Evolutionary conservation across 2,888 invertebrate species (phyloP).

Genomic region (Lochmaea crataegi): DNA sequence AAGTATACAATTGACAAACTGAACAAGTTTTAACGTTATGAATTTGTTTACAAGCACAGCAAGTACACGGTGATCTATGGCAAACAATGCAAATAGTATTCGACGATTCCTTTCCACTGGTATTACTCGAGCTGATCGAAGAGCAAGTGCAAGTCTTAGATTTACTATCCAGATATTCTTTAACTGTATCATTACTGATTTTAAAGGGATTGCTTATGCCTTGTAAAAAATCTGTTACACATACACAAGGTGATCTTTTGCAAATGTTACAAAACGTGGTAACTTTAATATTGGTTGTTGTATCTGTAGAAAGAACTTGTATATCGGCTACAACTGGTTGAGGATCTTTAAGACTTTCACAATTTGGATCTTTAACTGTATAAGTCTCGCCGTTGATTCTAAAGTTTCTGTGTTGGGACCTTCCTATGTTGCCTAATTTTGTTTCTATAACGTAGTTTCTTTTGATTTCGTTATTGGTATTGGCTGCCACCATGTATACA

Average conservation of each 20-base stretch:
- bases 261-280: slow-evolving; percentile 45
- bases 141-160: neutral
- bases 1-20: slow-evolving; percentile 21
- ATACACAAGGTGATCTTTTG: slow-evolving; percentile 42
- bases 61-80: slow-evolving; percentile 15
- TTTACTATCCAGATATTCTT: neutral
- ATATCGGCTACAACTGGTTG: slow-evolving; percentile 48
- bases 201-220: slow-evolving; percentile 11
- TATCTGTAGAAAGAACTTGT: slow-evolving; percentile 48
- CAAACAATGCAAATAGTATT: slow-evolving; percentile 21
- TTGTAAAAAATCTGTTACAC: slow-evolving; percentile 24
- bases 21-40: slow-evolving; percentile 14
- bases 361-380: slow-evolving; percentile 36
- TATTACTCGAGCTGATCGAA: neutral
- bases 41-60: slow-evolving; percentile 24
- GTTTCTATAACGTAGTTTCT: slow-evolving; percentile 54
- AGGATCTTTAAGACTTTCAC: slow-evolving; percentile 10
- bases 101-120: neutral
- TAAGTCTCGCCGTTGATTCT: slow-evolving; percentile 46
- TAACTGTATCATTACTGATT: neutral
- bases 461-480: slow-evolving; percentile 14
- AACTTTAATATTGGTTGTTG: slow-evolving; percentile 52
- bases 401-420: slow-evolving; percentile 37
- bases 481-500: slow-evolving; percentile 49
- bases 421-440: slow-evolving; percentile 37